Base-by-base conservation (phyloP, 1,140 invertebrate genomes). In the Solenopsis invicta region DNA sequence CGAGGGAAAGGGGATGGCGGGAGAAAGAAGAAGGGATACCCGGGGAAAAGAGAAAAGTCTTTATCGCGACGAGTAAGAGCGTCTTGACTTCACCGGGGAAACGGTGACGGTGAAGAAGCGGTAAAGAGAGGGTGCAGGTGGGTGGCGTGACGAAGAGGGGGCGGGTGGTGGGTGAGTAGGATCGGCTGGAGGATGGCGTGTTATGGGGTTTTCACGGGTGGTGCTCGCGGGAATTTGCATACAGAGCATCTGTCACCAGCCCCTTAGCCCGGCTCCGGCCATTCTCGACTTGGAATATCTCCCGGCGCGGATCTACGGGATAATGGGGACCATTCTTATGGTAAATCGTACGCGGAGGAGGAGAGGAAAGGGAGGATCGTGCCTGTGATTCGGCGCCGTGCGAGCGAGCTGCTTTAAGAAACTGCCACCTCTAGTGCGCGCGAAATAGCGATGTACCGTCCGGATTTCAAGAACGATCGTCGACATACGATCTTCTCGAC, bases 171-270 rank as follows among this genome's bases (percentile, higher is more conserved):
- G 77, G 71, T 69, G 77, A 84, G 56, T 61, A 66, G 62, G 71
- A 86, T 86, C 86, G 78, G 85, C 71, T 77, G 72, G 81, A 89
- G 89, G 89, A 90, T 86, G 89, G 90, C 87, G 89, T 89, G 80
- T 87, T 89, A 93, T 91, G 92, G 92, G 92, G 91, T 93, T 94
- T 93, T 91, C 89, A 91, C 91, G 91, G 92, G 91, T 92, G 92
- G 92, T 92, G 80, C 80, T 84, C 80, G 69, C 91, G 92, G 87
- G 92, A 94, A 95, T 95, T 95, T 95, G 94, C 95, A 95, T 95
- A 95, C 94, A 95, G 94, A 95, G 94, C 94, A 95, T 95, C 95
- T 95, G 94, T 95, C 95, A 95, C 94, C 94, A 94, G 94, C 92
- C 94, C 94, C 93, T 95, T 94, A 94, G 92, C 92, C 45, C 69